A percentile compares a stretch with the other conserved stretches of the same genome.
Evolutionary conservation across 2,888 invertebrate genomes (phyloP).

Genomic region (Polyommatus icarus): DNA sequence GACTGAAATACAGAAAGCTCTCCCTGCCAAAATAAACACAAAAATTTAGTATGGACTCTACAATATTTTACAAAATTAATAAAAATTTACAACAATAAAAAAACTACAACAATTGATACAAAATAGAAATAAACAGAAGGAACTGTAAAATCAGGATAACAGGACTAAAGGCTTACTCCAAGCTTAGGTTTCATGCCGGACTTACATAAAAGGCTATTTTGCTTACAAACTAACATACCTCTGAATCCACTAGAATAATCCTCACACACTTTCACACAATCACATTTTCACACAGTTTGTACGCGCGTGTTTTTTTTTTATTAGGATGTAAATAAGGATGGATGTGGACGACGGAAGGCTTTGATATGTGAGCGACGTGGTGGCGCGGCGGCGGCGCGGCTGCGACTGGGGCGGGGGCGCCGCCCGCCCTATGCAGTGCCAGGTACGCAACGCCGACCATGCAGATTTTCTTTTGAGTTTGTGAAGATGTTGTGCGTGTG

Average conservation of each 20-base stretch:
- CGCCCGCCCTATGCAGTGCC: slow-evolving; percentile 47
- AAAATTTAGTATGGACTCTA: no score
- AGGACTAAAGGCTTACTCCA: slow-evolving; percentile 3
- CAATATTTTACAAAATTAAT: no score
- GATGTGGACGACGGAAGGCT: slow-evolving; percentile 50
- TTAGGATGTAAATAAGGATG: slow-evolving; percentile 42
- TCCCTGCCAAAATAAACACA: no score
- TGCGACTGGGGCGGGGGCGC: slow-evolving; percentile 70
- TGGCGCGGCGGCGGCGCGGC: slow-evolving; percentile 61
- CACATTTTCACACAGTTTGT: slow-evolving; percentile 42
- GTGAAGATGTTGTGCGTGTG: neutral
- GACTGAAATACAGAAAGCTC: no score
- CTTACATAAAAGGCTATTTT: slow-evolving; percentile 22
- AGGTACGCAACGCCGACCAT: slow-evolving; percentile 15
- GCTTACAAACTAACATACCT: neutral
- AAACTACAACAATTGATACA: no score
- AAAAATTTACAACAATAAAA: no score
- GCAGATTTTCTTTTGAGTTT: slow-evolving; percentile 1
- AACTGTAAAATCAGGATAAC: slow-evolving; percentile 3
- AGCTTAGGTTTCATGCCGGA: slow-evolving; percentile 19
- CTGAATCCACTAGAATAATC: neutral
- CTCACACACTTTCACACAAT: slow-evolving; percentile 16
- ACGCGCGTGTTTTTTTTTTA: slow-evolving; percentile 35
- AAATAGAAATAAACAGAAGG: slow-evolving; percentile 2
- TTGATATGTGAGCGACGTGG: slow-evolving; percentile 54